Evolutionary conservation across 2,888 invertebrate species (phyloP), one percentile per base, ranked within the genome.

Genomic region (Branchipolynoe longqiensis): DNA sequence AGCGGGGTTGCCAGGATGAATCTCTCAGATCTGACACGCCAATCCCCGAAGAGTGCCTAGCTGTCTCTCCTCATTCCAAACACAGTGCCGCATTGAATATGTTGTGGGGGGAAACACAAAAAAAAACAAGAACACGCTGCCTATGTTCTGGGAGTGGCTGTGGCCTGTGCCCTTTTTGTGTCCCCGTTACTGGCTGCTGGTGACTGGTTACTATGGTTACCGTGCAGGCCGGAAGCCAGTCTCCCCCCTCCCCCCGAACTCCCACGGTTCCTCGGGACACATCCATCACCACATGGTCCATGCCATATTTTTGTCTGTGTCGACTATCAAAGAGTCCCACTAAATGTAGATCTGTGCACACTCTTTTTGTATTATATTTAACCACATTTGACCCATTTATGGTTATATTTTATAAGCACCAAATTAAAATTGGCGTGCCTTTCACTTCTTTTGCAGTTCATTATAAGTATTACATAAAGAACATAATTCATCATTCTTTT

Each of bases 131-230:
- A 14, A 58, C 25, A 25, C 58, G 4, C 58, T 8, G n/a, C 18
- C n/a, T 14, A 48, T 48, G 48, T n/a, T n/a, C 48, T 48, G 48
- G 48, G 48, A 8, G 8, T 48, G 48, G 48, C 8, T 8, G 18
- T 8, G 8, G 48, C 8, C 48, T 48, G 18, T 48, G 48, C 48
- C 18, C 18, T 8, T 48, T 48, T 48, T 48, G 18, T 48, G 8
- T 8, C 48, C 48, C 18, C 48, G 48, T 18, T 48, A 48, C 18
- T 58, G 58, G 12, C 58, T 14, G 12, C 48, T 58, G 12, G n/a
- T 58, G 58, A 58, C 58, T 58, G 58, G 58, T 58, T 58, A n/a
- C n/a, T 25, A 58, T 58, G 58, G 58, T n/a, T n/a, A n/a, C n/a
- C n/a, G n/a, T n/a, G n/a, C n/a, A n/a, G n/a, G n/a, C n/a, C n/a